A percentile compares a stretch with the other conserved stretches of the same genome.
Evolutionary conservation across 2,888 invertebrate genomes (phyloP).

Genomic region (Aphodius sticticus): DNA sequence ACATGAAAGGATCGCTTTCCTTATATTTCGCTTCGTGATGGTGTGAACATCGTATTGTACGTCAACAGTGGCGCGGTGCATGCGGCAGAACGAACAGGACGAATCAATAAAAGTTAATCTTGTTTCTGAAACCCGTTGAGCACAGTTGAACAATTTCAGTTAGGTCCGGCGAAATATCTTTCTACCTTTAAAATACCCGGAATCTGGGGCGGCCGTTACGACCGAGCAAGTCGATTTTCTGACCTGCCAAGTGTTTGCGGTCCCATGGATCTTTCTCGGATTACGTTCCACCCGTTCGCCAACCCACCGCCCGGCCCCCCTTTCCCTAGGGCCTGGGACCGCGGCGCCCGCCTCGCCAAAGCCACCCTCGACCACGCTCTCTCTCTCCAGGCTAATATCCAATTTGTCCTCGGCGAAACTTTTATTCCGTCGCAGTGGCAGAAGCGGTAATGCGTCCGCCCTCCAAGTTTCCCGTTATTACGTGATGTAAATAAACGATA

Average conservation of each 20-base stretch:
- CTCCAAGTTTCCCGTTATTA: conserved; percentile 21
- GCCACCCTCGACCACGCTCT: conserved; percentile 11
- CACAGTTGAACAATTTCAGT: conserved; percentile 21
- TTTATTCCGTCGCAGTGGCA: conserved; percentile 19
- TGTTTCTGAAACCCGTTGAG: conserved; percentile 24
- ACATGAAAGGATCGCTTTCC: no score
- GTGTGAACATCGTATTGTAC: neutral
- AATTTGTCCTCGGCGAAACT: conserved; percentile 23
- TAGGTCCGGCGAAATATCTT: neutral
- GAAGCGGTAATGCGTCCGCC: conserved; percentile 9
- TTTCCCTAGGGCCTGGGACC: neutral
- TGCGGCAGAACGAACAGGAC: conserved; percentile 16
- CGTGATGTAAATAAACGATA: conserved; percentile 26
- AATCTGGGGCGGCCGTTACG: conserved; percentile 19
- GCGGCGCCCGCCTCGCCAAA: neutral
- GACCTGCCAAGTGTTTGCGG: conserved; percentile 26
- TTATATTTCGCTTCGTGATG: no score
- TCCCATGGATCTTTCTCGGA: conserved; percentile 23
- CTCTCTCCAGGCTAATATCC: conserved; percentile 17
- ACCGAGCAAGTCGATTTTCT: conserved; percentile 22
- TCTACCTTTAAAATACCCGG: conserved; percentile 22
- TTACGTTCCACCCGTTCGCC: neutral
- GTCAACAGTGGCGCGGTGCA: neutral
- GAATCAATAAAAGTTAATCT: conserved; percentile 26
- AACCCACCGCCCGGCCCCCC: neutral